phyloP scores from a whole-genome alignment of 2,797 vertebrate genomes.

The Semaprochilodus insignis region DNA sequence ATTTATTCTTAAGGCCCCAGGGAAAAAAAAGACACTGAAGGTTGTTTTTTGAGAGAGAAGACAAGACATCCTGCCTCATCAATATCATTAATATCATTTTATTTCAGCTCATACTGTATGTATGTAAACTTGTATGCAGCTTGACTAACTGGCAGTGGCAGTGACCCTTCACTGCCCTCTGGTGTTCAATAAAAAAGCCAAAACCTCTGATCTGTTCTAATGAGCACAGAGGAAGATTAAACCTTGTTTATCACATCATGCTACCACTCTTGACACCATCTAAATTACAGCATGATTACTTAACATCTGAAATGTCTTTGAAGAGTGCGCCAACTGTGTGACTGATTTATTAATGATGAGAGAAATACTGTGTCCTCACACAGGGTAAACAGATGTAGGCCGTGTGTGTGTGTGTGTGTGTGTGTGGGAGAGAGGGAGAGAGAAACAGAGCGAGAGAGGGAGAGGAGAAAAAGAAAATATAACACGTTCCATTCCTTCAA shows the following conservation, averaged over 20 bases:
- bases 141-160: background rate
- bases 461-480: background rate
- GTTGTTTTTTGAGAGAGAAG: background rate
- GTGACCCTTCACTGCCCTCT: conserved; percentile 52
- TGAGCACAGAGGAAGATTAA: conserved; percentile 8
- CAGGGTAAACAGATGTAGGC: conserved; percentile 43
- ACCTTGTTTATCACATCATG: conserved; percentile 13
- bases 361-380: conserved; percentile 27
- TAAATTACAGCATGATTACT: conserved; percentile 20
- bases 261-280: conserved; percentile 35
- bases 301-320: conserved; percentile 45
- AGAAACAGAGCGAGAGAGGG: background rate
- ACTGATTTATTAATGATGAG: conserved; percentile 56
- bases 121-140: background rate
- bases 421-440: background rate
- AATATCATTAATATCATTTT: background rate
- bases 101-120: background rate
- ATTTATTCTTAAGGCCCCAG: background rate
- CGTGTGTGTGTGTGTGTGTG: background rate
- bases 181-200: conserved; percentile 25
- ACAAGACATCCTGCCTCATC: background rate
- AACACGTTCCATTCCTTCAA: background rate
- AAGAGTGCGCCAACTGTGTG: conserved; percentile 10
- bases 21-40: background rate
- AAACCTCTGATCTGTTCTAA: background rate